Percentiles rank a stretch among this genome's conserved stretches.
These are phyloP conservation scores for Drosophila littoralis DNA, from an alignment of 1,140 invertebrate genomes.

Conservation along the genomic window DNA sequence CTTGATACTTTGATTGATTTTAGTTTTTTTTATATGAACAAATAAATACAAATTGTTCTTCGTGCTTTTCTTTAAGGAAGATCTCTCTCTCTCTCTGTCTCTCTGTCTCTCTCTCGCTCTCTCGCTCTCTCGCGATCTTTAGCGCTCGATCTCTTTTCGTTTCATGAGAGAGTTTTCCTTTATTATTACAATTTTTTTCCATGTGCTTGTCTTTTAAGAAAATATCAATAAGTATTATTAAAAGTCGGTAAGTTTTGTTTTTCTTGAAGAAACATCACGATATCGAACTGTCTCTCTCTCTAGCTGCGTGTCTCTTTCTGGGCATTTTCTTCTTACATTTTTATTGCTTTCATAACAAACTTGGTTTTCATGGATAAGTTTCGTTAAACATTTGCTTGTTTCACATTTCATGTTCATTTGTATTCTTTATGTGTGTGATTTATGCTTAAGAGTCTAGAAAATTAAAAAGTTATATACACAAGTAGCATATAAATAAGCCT, in stretches of 20 bases:
- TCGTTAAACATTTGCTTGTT: neutral
- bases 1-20: no score
- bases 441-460: neutral
- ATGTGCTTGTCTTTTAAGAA: neutral
- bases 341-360: constrained; percentile 3
- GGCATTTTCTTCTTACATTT: neutral
- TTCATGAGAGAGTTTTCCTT: neutral
- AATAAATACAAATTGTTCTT: no score
- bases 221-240: neutral
- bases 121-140: no score
- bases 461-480: neutral
- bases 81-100: no score
- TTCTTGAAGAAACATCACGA: constrained; percentile 46
- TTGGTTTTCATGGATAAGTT: neutral
- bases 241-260: constrained; percentile 5
- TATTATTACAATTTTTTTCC: neutral
- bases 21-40: no score
- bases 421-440: no score
- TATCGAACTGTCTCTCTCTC: constrained; percentile 5
- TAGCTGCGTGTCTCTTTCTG: neutral
- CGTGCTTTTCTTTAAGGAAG: no score
- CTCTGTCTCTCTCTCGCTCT: no score
- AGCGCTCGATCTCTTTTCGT: no score
- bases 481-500: neutral
- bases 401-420: neutral